phyloP scores from a whole-genome alignment of 2,797 vertebrate genomes.

The Cygnus olor region DNA sequence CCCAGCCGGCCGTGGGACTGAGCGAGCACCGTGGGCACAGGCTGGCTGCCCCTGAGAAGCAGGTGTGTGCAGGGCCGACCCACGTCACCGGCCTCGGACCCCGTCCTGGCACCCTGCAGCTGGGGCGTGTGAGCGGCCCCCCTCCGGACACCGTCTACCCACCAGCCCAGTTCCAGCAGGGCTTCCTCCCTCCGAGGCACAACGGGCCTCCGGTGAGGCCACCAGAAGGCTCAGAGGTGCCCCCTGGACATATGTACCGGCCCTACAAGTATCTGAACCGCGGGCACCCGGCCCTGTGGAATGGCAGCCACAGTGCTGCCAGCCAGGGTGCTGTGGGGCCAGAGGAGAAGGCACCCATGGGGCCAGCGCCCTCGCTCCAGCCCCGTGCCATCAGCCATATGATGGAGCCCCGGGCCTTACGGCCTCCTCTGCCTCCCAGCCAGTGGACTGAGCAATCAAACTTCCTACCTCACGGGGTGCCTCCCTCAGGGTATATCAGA shows the following conservation, averaged over 20 bases:
- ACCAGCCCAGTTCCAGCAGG: slow-evolving; percentile 79
- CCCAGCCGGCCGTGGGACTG: slow-evolving; percentile 83
- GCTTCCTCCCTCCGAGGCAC: slow-evolving; percentile 75
- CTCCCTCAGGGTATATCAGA: slow-evolving; percentile 81
- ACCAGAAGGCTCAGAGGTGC: slow-evolving; percentile 71
- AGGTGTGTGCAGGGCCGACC: slow-evolving; percentile 81
- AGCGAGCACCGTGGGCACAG: slow-evolving; percentile 83
- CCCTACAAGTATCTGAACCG: slow-evolving; percentile 81
- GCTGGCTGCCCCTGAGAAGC: slow-evolving; percentile 80
- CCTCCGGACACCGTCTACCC: slow-evolving; percentile 86
- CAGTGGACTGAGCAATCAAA: slow-evolving; percentile 87
- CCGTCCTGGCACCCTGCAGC: slow-evolving; percentile 83
- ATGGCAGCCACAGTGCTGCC: slow-evolving; percentile 67
- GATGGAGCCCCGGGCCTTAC: slow-evolving; percentile 82
- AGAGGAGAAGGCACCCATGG: slow-evolving; percentile 70
- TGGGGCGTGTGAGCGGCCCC: slow-evolving; percentile 79
- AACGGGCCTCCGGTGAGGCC: slow-evolving; percentile 79
- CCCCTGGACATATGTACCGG: slow-evolving; percentile 73
- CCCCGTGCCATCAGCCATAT: slow-evolving; percentile 79
- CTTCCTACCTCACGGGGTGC: slow-evolving; percentile 80
- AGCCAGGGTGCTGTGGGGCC: slow-evolving; percentile 59
- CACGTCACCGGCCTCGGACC: slow-evolving; percentile 85
- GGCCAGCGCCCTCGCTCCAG: slow-evolving; percentile 77
- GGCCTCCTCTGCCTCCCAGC: slow-evolving; percentile 82
- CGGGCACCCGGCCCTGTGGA: slow-evolving; percentile 72